Conservation (phyloP, 1,140 invertebrate species). For the Drosophila kohkoa region DNA sequence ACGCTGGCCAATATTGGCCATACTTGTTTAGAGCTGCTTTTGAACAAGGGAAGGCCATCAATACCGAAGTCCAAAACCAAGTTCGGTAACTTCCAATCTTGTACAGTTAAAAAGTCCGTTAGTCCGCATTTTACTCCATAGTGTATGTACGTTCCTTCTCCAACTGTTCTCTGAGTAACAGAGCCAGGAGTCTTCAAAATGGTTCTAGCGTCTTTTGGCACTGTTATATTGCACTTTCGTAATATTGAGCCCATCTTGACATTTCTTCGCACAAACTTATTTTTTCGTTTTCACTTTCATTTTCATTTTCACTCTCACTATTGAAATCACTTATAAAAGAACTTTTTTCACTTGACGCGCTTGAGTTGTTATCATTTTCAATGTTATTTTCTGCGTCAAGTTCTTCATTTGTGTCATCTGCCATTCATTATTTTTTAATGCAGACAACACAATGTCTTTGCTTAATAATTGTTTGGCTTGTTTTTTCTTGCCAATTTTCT, state of each 20-base stretch:
- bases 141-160: not conserved
- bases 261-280: not conserved
- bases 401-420: not conserved
- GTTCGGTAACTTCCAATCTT: not conserved
- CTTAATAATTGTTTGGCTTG: too few species aligned
- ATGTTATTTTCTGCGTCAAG: not conserved
- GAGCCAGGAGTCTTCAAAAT: not conserved
- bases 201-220: constrained; percentile 2
- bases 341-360: not conserved
- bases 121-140: not conserved
- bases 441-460: not conserved
- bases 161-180: not conserved
- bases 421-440: not conserved
- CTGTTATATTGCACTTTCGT: not conserved
- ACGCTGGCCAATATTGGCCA: too few species aligned
- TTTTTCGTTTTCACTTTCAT: too few species aligned
- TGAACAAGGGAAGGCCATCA: not conserved
- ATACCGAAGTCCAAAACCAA: not conserved
- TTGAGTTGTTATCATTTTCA: not conserved
- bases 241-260: not conserved
- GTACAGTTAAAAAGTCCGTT: not conserved
- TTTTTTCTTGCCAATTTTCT: too few species aligned
- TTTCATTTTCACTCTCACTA: not conserved
- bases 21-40: too few species aligned
- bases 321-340: not conserved